Evolutionary conservation across 1,140 invertebrate species (phyloP).

Genomic region (Drosophila varians): DNA sequence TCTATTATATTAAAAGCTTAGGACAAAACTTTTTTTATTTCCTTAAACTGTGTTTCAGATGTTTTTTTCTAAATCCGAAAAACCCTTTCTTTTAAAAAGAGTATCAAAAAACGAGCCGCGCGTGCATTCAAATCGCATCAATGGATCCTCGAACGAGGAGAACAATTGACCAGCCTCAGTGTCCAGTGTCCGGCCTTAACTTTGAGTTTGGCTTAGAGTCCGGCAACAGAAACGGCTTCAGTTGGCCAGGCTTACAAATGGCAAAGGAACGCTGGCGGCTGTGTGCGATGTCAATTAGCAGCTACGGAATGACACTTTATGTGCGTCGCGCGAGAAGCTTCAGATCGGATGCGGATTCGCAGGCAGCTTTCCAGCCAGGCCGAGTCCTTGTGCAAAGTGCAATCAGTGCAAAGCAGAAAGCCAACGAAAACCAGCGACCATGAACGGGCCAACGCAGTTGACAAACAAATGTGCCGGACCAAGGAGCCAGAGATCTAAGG

Average conservation of each 20-base stretch:
- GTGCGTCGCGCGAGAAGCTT: constrained; percentile 73
- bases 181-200: not conserved
- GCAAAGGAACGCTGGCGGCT: constrained; percentile 47
- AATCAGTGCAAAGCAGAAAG: constrained; percentile 79
- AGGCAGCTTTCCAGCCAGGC: constrained; percentile 12
- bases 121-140: constrained; percentile 76
- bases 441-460: constrained; percentile 76
- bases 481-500: constrained; percentile 58
- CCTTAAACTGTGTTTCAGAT: no score
- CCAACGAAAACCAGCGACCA: constrained; percentile 69
- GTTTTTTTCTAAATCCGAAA: not conserved
- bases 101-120: constrained; percentile 61
- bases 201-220: constrained; percentile 5
- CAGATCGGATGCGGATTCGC: constrained; percentile 10
- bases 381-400: constrained; percentile 74
- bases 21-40: no score
- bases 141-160: constrained; percentile 54
- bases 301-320: constrained; percentile 83
- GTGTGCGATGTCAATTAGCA: constrained; percentile 83
- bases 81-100: constrained; percentile 7
- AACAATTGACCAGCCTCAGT: constrained; percentile 57
- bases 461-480: constrained; percentile 73
- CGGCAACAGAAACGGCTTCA: constrained; percentile 15
- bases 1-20: no score
- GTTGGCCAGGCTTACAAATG: constrained; percentile 19